Evolutionary conservation across 2,888 invertebrate species (phyloP), one percentile per base, ranked within the genome.

Genomic region (Sphaerophoria taeniata): DNA sequence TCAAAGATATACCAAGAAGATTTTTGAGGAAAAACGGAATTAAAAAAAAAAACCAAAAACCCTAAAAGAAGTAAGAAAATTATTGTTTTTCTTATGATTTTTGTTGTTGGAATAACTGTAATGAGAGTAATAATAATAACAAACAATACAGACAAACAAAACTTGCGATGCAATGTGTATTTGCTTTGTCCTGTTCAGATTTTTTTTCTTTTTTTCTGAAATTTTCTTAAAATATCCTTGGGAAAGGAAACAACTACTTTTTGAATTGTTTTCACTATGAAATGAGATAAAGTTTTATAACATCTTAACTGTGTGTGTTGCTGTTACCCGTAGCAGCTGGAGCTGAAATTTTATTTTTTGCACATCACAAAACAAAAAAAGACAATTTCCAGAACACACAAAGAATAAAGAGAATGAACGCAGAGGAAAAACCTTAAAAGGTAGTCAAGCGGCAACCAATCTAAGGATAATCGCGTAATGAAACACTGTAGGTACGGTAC

Each of bases 381-480:
- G 61, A 61, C 45, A 78, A 78, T 81, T 76, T 65, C 65, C 76
- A 81, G 45, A 71, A 39, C 33, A 34, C 49, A 63, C 49, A 53
- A 47, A 76, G 16, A 53, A 33, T 6, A 58, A 69, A n/a, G n/a
- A 51, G 45, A 36, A 49, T 0, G 16, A 36, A 47, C n/a, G n/a
- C 14, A 36, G 58, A 45, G 39, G 61, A 63, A 61, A 24, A 16
- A 47, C 31, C 67, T 61, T 63, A 60, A 70, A 73, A 85, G 81
- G 85, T 73, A 81, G 76, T 81, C 76, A 73, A 80, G 84, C 80
- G 65, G 72, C 60, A 85, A 81, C 81, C 85, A 81, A 85, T 85
- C 81, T 81, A 81, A 58, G 85, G 85, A 85, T 85, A 81, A 85
- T 85, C 85, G 85, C 69, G 81, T 85, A 85, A 85, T 85, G 85